Evolutionary conservation across 2,113 vertebrate genomes (phyloP), one percentile per base, ranked within the genome.

Genomic region (Platichthys flesus): DNA sequence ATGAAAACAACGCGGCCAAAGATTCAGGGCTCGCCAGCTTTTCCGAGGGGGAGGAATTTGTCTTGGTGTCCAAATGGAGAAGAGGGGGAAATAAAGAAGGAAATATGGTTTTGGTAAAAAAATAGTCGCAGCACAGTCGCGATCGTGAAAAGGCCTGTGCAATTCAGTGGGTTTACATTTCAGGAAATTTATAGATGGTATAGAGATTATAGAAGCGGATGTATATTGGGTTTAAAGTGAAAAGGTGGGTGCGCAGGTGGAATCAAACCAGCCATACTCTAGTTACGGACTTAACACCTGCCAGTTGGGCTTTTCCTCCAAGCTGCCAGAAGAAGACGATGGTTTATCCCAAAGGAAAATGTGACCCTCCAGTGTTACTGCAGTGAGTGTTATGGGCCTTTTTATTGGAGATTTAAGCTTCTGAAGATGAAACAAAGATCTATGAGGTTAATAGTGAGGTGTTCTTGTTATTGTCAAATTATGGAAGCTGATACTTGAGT

Each of bases 1-100:
- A 81, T 68, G 75, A 88, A 91, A 90, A 81, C 77, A 87, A 73
- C 84, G 71, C 81, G 40, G 85, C 76, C 59, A 37, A 45, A 76
- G 84, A 65, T 58, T 83, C 76, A 2, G 68, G 3, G 72, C 21
- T 84, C 81, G 89, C 67, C 78, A 83, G 78, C 85, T 80, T 71
- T 86, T 85, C 78, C 69, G 81, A 84, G 76, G 12, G 54, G 69
- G 83, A 87, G 67, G 81, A 86, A 82, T 80, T 64, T 54, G 54
- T 78, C 66, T 87, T 54, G 24, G 71, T 57, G 75, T 81, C 80
- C 76, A 79, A 72, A 82, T 15, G 40, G 49, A 73, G 51, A 74
- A 61, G 21, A 54, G 52, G 62, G 52, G 62, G 58, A 24, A 78
- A 74, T 86, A 64, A 60, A 80, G 78, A 21, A 60, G 70, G 67